Conservation (phyloP, 2,797 vertebrate species). For the Urocyon cinereoargenteus region DNA sequence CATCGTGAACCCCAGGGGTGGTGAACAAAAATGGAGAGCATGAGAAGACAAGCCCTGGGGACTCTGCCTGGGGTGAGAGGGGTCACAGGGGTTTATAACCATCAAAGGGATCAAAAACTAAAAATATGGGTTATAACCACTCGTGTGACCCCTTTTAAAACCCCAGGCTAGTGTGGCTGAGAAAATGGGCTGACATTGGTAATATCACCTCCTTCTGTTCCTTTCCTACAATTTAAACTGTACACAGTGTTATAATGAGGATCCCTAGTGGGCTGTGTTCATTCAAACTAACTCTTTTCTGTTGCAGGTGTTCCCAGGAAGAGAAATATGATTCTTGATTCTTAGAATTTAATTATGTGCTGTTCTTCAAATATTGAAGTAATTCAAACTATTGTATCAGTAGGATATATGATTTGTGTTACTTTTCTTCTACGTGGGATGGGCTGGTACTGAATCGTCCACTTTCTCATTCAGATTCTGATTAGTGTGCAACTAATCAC, state of each 20-base stretch:
- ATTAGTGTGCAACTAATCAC: background rate
- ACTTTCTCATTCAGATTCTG: background rate
- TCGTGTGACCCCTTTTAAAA: conserved; percentile 33
- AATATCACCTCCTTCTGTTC: background rate
- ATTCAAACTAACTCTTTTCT: background rate
- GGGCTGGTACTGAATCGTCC: background rate
- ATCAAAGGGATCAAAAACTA: conserved; percentile 42
- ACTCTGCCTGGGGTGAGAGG: background rate
- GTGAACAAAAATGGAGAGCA: background rate
- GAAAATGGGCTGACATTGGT: background rate
- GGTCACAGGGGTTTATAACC: background rate
- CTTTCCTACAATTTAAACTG: conserved; percentile 1
- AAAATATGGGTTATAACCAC: conserved; percentile 26
- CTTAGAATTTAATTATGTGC: conserved; percentile 38
- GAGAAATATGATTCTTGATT: conserved; percentile 19
- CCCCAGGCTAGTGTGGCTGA: background rate
- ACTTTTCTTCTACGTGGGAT: conserved; percentile 8
- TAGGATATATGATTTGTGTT: background rate
- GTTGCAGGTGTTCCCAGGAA: background rate
- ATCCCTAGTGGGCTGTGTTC: background rate
- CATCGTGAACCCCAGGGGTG: background rate
- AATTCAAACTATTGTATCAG: background rate
- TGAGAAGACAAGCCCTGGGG: background rate
- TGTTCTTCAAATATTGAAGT: conserved; percentile 31
- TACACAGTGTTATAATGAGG: conserved; percentile 2